These are phyloP conservation scores for Chondrilla cf. caribensis DNA, from an alignment of 37 sponge, comb jelly and placozoan genomes.

Conservation along the genomic window DNA sequence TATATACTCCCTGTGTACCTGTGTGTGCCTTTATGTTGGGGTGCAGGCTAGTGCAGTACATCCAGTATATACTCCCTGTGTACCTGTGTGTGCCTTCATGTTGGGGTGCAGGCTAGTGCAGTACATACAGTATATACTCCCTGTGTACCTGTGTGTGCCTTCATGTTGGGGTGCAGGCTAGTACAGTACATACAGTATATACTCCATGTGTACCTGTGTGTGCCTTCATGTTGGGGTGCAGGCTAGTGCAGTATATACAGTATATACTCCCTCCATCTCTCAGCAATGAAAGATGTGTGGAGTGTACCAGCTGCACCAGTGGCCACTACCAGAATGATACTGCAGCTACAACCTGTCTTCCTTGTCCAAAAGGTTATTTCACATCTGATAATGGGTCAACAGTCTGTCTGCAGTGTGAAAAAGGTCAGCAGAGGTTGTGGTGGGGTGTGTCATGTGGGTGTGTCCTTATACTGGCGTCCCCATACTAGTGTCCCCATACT, in stretches of 20 bases:
- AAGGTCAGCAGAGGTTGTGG: slow-evolving; percentile 66
- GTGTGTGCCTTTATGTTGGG: background rate
- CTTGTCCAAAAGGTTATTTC: slow-evolving; percentile 50
- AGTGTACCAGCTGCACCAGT: too few species aligned
- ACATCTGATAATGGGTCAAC: slow-evolving; percentile 73
- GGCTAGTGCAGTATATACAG: too few species aligned
- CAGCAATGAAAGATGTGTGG: too few species aligned
- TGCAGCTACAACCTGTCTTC: slow-evolving; percentile 75
- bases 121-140: too few species aligned
- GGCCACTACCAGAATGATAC: slow-evolving; percentile 54
- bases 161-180: too few species aligned
- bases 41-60: background rate
- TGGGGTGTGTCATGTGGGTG: slow-evolving; percentile 74
- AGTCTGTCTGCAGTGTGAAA: slow-evolving; percentile 69
- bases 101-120: background rate
- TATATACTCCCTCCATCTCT: background rate
- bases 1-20: too few species aligned
- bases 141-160: too few species aligned
- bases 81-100: background rate
- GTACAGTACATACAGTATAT: too few species aligned
- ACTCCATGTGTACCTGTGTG: background rate
- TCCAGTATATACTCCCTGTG: too few species aligned
- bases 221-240: too few species aligned
- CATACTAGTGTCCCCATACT: too few species aligned
- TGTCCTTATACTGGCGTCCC: slow-evolving; percentile 11